Evolutionary conservation across 2,797 vertebrate species (phyloP), one percentile per base, ranked within the genome.

Genomic region (Acipenser transmontanus): DNA sequence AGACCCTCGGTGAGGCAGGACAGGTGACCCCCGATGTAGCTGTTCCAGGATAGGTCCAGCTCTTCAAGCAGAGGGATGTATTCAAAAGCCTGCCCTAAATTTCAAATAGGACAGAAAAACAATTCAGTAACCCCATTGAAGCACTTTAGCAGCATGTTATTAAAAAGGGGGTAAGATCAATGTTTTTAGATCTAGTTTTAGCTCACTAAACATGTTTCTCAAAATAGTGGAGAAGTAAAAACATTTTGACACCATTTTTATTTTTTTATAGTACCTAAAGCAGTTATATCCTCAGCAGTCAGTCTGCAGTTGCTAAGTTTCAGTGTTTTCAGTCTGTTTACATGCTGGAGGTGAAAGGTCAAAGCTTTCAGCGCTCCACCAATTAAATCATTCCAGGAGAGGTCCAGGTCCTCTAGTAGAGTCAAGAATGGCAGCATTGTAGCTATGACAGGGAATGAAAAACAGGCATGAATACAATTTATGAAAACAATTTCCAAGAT

Each of bases 31-130:
- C 93, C 91, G 0, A 93, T 70, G 0, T 85, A 76, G 47, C 70
- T 47, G 67, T 98, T 98, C 93, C 93, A 98, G 57, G 94, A 97
- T 72, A 98, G 80, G 77, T 93, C 93, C 49, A 98, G 68, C 71
- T 88, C 70, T 82, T 95, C 91, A 72, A 95, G 67, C 4, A 89
- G 78, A 66, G 89, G 87, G 52, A 87, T 9, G 10, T 48, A 71
- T 77, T 78, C 75, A 68, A 95, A 82, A n/a, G 84, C 79, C 6
- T 91, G 88, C 54, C 92, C 94, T 92, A 71, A 8, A 57, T 62
- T 5, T 34, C 8, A 34, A 11, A 49, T 56, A n/a, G 14, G 63
- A 47, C 50, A 54, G 54, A 54, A 6, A 49, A 47, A 54, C 47
- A 5, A 17, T n/a, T 17, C 34, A 34, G 34, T 34, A 34, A 34